Conservation (phyloP, 1,140 invertebrate genomes). For the Neelides sp. region DNA sequence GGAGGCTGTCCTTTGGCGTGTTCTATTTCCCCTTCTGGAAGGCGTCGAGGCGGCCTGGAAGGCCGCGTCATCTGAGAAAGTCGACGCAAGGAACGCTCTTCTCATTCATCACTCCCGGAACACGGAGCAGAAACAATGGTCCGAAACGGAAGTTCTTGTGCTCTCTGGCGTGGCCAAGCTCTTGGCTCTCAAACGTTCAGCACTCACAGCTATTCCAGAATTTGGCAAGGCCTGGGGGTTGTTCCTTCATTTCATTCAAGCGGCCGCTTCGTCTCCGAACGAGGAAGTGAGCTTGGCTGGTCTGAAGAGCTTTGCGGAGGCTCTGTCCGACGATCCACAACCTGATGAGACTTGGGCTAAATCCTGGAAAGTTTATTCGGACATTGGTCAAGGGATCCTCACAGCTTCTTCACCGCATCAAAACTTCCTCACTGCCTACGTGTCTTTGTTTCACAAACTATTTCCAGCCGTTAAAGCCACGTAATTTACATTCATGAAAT, state of each 20-base stretch:
- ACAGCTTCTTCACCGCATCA: slow-evolving; percentile 44
- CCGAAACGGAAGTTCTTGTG: slow-evolving; percentile 81
- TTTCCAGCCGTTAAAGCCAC: slow-evolving; percentile 72
- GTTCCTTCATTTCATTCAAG: slow-evolving; percentile 84
- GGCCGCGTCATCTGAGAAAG: slow-evolving; percentile 84
- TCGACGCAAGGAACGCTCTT: slow-evolving; percentile 82
- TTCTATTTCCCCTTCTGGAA: slow-evolving; percentile 89
- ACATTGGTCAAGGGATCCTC: slow-evolving; percentile 53
- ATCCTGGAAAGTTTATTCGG: slow-evolving; percentile 74
- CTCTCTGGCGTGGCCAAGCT: slow-evolving; percentile 60
- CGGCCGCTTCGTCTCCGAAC: slow-evolving; percentile 76
- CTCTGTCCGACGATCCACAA: slow-evolving; percentile 48
- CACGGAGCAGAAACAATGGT: slow-evolving; percentile 98
- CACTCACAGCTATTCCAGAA: slow-evolving; percentile 72
- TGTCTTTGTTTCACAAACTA: slow-evolving; percentile 85
- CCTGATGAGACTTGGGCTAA: slow-evolving; percentile 52
- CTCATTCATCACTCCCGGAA: slow-evolving; percentile 97
- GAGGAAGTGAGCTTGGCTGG: slow-evolving; percentile 91
- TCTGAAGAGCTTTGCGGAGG: slow-evolving; percentile 89
- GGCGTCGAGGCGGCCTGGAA: slow-evolving; percentile 79
- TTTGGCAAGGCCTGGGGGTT: slow-evolving; percentile 85
- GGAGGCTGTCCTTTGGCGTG: slow-evolving; percentile 78
- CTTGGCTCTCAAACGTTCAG: slow-evolving; percentile 78
- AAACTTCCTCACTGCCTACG: slow-evolving; percentile 82
- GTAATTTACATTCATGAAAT: slow-evolving; percentile 20